phyloP scores from a whole-genome alignment of 35 echinoderm and acorn worm species.

The Patiria miniata region DNA sequence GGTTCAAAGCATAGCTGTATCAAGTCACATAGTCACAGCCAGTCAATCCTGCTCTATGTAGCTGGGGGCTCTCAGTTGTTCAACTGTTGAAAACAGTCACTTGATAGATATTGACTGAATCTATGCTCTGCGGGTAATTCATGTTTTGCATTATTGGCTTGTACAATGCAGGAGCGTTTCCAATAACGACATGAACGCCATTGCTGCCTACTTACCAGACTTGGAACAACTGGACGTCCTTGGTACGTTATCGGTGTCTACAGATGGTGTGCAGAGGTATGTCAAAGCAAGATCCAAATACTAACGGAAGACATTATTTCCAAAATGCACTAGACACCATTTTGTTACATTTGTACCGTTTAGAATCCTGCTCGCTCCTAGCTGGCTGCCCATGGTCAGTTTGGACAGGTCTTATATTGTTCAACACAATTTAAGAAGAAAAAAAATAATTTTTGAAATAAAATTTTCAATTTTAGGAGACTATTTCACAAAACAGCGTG shows the following conservation, averaged over 20 bases:
- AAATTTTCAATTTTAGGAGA: no score
- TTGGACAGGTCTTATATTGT: no score
- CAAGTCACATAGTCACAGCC: no score
- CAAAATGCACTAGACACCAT: neutral
- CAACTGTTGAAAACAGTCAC: no score
- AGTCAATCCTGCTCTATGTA: no score
- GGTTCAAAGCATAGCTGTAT: no score
- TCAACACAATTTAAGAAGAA: no score
- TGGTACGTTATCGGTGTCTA: constrained; percentile 43
- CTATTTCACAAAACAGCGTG: no score
- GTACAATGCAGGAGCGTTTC: constrained; percentile 50
- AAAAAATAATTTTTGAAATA: no score
- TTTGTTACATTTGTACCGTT: neutral
- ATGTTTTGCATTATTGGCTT: neutral
- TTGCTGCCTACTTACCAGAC: constrained; percentile 44
- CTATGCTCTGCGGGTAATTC: no score
- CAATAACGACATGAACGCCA: constrained; percentile 59
- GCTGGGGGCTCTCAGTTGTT: no score
- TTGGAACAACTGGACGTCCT: constrained; percentile 73
- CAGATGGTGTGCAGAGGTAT: constrained; percentile 53
- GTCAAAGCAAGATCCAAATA: neutral
- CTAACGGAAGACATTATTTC: neutral
- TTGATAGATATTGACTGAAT: no score
- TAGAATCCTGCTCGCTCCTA: neutral
- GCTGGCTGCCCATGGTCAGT: neutral